Evolutionary conservation across 2,888 invertebrate species (phyloP), one percentile per base, ranked within the genome.

Genomic region (Incurvaria masculella): DNA sequence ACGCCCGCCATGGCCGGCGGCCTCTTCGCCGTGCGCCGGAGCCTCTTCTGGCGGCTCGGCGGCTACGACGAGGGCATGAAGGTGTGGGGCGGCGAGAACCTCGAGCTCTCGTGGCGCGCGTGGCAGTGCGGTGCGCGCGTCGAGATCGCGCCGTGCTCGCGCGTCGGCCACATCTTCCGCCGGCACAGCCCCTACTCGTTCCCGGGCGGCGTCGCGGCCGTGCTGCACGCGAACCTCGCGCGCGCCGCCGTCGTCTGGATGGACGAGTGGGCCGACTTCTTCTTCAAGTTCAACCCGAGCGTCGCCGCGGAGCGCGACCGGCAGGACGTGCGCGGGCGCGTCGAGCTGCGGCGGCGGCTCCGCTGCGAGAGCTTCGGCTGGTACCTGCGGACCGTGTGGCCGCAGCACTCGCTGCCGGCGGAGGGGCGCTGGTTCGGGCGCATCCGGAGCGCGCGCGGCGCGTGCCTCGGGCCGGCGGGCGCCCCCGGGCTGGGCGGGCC

Each of bases 41-140:
- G 87, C 45, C 90, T 92, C 56, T 97, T 97, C 63, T 93, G 91
- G 74, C 86, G 93, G 53, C 71, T 94, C 16, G 97, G 96, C 0
- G 81, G 83, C 6, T 87, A 88, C 56, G 87, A 87, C 55, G 82
- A 85, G 58, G 79, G 81, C 14, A 86, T 87, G 86, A 83, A 87
- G 57, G 94, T 97, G 51, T 99, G 98, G 98, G 98, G 99, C 4
- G 98, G 96, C 0, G 98, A 99, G 69, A 99, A 99, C 69, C 81
- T 99, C 27, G 98, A 99, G 71, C 81, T 99, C 66, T 97, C 97
- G 0, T 97, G 98, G 71, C 83, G 97, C 55, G 92, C 94, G 1
- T 97, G 97, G 97, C 93, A 94, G 64, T 97, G 97, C 59, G 96
- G 96, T 0, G 96, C 95, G 0, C 81, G 85, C 49, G 85, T 97